Conservation (phyloP, 2,113 vertebrate genomes). For the Pachypanchax playfairii region DNA sequence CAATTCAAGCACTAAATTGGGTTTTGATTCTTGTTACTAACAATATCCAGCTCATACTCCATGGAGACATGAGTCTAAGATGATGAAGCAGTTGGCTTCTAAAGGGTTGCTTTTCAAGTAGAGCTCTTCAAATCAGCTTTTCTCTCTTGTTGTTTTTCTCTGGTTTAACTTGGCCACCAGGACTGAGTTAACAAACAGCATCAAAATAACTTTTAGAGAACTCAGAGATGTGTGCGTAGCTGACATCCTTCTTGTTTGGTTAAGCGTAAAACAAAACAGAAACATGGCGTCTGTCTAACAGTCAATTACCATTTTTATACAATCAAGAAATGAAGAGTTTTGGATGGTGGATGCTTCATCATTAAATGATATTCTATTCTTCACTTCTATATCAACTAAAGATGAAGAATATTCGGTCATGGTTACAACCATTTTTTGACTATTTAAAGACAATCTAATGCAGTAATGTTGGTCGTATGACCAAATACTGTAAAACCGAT, state of each 20-base stretch:
- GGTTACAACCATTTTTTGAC: too few species aligned
- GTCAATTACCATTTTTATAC: conserved; percentile 17
- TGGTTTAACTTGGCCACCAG: conserved; percentile 57
- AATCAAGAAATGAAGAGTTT: conserved; percentile 15
- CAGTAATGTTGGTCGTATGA: too few species aligned
- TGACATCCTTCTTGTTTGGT: conserved; percentile 37
- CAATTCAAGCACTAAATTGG: conserved; percentile 67
- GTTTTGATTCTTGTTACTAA: conserved; percentile 57
- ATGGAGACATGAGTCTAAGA: conserved; percentile 42
- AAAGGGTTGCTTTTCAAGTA: conserved; percentile 55
- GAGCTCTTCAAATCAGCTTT: conserved; percentile 46
- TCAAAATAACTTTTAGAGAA: conserved; percentile 42
- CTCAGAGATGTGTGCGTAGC: conserved; percentile 20
- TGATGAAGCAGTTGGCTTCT: conserved; percentile 46
- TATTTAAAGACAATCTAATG: too few species aligned
- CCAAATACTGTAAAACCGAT: too few species aligned
- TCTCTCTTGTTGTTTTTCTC: conserved; percentile 52
- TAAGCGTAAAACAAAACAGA: conserved; percentile 64
- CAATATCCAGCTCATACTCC: conserved; percentile 60
- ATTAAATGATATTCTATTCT: conserved; percentile 15
- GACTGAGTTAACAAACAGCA: conserved; percentile 45
- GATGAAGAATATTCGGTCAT: too few species aligned
- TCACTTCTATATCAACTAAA: conserved; percentile 1
- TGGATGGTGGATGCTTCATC: too few species aligned
- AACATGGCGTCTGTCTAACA: conserved; percentile 8